Conservation (phyloP, 2,888 invertebrate genomes). For the Lithosia quadra region DNA sequence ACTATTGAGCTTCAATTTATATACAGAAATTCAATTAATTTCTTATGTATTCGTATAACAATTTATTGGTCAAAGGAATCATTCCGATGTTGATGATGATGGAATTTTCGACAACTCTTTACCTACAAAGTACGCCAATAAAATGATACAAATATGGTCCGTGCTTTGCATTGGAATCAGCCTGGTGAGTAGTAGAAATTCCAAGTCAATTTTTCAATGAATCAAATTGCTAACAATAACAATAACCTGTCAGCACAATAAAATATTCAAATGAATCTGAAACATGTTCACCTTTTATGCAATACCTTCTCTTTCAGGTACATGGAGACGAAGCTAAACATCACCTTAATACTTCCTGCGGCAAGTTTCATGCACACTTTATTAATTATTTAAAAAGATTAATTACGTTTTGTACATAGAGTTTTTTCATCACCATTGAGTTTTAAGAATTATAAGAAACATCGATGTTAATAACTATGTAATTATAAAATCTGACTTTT, state of each 20-base stretch:
- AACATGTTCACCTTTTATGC: background rate
- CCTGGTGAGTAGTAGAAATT: slow-evolving; percentile 59
- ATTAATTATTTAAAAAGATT: no score
- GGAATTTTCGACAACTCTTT: slow-evolving; percentile 55
- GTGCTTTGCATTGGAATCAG: slow-evolving; percentile 61
- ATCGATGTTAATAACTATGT: background rate
- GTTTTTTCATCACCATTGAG: background rate
- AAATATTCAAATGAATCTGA: background rate
- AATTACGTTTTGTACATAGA: background rate
- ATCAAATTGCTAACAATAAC: no score
- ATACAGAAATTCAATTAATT: slow-evolving; percentile 68
- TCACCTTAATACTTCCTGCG: slow-evolving; percentile 64
- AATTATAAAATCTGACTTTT: background rate
- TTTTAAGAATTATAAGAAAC: background rate
- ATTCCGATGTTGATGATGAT: slow-evolving; percentile 59
- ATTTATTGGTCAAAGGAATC: slow-evolving; percentile 65
- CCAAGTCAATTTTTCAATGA: background rate
- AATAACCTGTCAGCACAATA: background rate
- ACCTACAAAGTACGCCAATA: slow-evolving; percentile 63
- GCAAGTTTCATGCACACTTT: slow-evolving; percentile 55
- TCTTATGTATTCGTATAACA: slow-evolving; percentile 48
- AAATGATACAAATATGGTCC: slow-evolving; percentile 71
- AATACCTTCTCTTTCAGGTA: slow-evolving; percentile 51
- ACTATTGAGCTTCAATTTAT: slow-evolving; percentile 55
- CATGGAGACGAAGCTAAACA: slow-evolving; percentile 56